phyloP scores from a whole-genome alignment of 2,113 vertebrate species.

The Hemicordylus capensis region DNA sequence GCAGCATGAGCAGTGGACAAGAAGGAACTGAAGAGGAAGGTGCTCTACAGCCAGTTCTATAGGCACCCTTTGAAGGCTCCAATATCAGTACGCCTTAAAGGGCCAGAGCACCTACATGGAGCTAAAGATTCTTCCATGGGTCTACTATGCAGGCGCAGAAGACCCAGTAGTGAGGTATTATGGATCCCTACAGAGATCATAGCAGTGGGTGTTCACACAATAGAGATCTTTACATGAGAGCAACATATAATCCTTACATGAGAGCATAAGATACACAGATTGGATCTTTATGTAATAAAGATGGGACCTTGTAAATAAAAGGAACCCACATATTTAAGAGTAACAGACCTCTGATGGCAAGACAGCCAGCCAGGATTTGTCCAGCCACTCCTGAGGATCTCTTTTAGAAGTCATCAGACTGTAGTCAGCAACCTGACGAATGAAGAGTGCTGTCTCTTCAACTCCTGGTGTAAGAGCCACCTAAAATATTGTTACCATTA shows the following conservation, averaged over 20 bases:
- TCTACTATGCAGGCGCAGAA: no score
- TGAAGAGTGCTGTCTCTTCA: constrained; percentile 79
- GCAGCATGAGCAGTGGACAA: no score
- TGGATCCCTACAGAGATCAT: no score
- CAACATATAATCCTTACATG: neutral
- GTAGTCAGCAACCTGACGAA: constrained; percentile 85
- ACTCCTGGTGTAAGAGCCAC: constrained; percentile 81
- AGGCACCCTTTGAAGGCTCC: no score
- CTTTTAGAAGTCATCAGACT: constrained; percentile 77
- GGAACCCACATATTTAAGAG: constrained; percentile 29
- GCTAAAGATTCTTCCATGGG: no score
- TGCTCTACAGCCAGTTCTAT: no score
- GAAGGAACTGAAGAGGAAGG: no score
- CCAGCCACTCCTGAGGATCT: constrained; percentile 79
- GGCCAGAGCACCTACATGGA: no score
- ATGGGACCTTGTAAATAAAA: constrained; percentile 35
- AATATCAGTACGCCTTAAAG: no score
- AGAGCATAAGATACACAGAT: no score
- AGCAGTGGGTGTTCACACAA: neutral
- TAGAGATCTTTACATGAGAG: neutral
- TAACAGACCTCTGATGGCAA: constrained; percentile 84
- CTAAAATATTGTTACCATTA: constrained; percentile 69
- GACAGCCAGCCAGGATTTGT: constrained; percentile 87
- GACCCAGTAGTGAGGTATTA: no score
- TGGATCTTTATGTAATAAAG: no score